Evolutionary conservation across 2,113 vertebrate genomes (phyloP).

Genomic region (Pagrus major): DNA sequence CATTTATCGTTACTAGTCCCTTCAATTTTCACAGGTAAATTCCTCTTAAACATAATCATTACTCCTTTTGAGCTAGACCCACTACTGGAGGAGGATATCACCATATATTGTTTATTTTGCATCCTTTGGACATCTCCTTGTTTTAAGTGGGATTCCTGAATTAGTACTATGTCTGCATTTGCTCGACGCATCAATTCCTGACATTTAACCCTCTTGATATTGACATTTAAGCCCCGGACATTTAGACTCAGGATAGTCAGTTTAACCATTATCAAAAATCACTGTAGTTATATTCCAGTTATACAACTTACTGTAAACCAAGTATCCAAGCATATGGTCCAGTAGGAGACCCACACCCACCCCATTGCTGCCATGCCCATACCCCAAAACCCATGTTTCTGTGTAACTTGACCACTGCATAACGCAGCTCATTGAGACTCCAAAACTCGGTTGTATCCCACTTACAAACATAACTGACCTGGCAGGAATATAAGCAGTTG

Average conservation of each 20-base stretch:
- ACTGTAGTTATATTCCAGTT: background rate
- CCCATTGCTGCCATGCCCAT: too few relatives aligned
- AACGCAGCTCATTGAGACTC: too few relatives aligned
- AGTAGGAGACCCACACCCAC: too few relatives aligned
- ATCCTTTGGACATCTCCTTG: background rate
- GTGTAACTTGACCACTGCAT: too few relatives aligned
- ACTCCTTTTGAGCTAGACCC: background rate
- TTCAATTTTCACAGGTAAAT: too few relatives aligned
- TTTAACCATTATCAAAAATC: background rate
- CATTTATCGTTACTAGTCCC: too few relatives aligned
- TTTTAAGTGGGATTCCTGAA: background rate
- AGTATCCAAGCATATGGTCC: too few relatives aligned
- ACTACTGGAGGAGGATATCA: background rate
- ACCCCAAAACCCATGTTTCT: too few relatives aligned
- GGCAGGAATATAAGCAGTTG: too few relatives aligned
- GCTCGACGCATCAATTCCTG: background rate
- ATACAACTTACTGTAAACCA: too few relatives aligned
- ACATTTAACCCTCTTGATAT: background rate
- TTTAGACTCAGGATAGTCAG: background rate
- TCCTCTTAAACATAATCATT: background rate
- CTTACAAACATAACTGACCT: too few relatives aligned
- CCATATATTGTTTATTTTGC: slow-evolving; percentile 3
- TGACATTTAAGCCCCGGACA: background rate
- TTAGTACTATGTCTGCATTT: background rate
- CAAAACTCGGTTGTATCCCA: too few relatives aligned